Evolutionary conservation across 1,140 invertebrate species (phyloP).

Genomic region (Habropoda laboriosa): DNA sequence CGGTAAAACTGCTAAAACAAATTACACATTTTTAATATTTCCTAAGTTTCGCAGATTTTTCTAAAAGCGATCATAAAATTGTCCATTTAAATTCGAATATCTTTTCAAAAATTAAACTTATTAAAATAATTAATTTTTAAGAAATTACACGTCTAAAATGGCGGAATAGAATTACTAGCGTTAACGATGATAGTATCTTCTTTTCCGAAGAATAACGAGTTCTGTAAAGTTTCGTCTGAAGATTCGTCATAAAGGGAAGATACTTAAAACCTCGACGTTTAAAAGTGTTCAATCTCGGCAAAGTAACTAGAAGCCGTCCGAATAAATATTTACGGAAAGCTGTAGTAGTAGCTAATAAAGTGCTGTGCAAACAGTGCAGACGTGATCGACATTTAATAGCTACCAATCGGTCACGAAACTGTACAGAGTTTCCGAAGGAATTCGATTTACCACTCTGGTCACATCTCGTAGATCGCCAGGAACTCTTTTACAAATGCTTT

Average conservation of each 20-base stretch:
- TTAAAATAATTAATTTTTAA: too few relatives aligned
- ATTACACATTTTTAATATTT: too few relatives aligned
- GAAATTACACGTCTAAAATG: too few relatives aligned
- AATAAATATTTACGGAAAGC: slow-evolving; percentile 17
- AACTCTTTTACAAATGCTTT: not conserved
- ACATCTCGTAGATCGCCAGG: too few relatives aligned
- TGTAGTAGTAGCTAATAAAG: slow-evolving; percentile 53
- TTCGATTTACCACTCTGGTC: slow-evolving; percentile 12
- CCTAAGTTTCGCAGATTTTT: too few relatives aligned
- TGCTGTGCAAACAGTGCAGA: slow-evolving; percentile 43
- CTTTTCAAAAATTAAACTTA: too few relatives aligned
- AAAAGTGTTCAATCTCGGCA: slow-evolving; percentile 19
- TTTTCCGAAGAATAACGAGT: not conserved
- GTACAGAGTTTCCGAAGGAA: slow-evolving; percentile 20
- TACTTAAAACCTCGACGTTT: not conserved
- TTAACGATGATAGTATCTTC: not conserved
- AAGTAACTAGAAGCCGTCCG: slow-evolving; percentile 19
- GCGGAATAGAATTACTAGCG: not conserved
- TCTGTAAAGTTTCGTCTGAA: not conserved
- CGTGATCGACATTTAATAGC: slow-evolving; percentile 54
- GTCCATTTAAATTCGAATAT: too few relatives aligned
- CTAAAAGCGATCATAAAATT: too few relatives aligned
- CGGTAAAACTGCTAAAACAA: too few relatives aligned
- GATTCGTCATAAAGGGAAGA: not conserved
- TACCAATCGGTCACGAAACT: slow-evolving; percentile 16